A percentile compares a stretch with the other conserved stretches of the same genome.
Conservation (phyloP, 2,113 vertebrate genomes). For the Daboia siamensis region DNA sequence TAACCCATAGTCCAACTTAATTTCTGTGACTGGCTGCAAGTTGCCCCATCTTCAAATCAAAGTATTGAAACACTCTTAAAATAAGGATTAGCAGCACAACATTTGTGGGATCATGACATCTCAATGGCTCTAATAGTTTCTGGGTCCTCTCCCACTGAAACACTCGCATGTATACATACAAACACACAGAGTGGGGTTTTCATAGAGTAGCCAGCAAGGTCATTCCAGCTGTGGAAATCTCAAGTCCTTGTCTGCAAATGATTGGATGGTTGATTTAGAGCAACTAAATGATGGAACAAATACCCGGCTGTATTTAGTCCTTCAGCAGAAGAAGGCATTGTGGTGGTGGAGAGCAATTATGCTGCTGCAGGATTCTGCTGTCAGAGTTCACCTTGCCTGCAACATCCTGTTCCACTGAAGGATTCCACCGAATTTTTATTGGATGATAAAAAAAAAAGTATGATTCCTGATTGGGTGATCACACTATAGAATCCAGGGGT, state of each 20-base stretch:
- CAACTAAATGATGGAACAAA: not conserved
- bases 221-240: not conserved
- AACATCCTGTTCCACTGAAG: not conserved
- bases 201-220: not conserved
- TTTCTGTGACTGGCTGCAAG: not conserved
- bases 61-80: not conserved
- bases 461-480: not conserved
- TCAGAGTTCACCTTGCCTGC: not conserved
- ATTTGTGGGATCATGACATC: not conserved
- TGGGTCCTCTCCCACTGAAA: not conserved
- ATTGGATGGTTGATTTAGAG: not conserved
- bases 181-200: not conserved
- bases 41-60: not conserved
- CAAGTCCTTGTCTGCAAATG: not conserved
- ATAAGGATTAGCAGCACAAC: not conserved
- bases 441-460: not conserved
- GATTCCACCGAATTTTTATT: not conserved
- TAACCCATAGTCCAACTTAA: not conserved
- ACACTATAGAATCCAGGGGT: not conserved
- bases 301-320: not conserved
- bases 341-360: not conserved
- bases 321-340: not conserved
- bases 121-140: not conserved
- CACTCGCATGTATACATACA: not conserved
- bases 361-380: not conserved